A percentile compares a stretch with the other conserved stretches of the same genome.
These are phyloP conservation scores for Drosophila pectinifera DNA, from an alignment of 1,140 invertebrate genomes.

Conservation along the genomic window DNA sequence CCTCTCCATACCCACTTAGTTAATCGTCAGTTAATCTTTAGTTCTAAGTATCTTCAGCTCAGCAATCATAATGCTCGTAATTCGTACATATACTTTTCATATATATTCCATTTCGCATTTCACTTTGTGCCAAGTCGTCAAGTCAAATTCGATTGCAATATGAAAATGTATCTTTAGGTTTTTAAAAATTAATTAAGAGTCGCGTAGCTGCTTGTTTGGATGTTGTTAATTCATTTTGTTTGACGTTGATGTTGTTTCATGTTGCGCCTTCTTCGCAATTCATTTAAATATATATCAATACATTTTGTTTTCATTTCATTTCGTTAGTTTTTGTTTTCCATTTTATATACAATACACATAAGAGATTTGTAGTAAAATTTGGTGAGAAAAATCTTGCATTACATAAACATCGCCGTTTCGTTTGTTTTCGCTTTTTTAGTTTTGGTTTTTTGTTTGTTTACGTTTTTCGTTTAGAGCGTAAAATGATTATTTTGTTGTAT, in stretches of 20 bases:
- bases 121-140: constrained; percentile 26
- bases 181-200: constrained; percentile 63
- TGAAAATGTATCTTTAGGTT: constrained; percentile 65
- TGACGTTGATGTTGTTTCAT: constrained; percentile 49
- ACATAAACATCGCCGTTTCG: constrained; percentile 61
- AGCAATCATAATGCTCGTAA: constrained; percentile 29
- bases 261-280: constrained; percentile 42
- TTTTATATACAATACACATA: constrained; percentile 82
- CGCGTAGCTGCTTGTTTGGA: constrained; percentile 43
- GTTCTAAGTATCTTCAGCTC: constrained; percentile 48
- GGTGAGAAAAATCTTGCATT: constrained; percentile 78
- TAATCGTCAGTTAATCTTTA: constrained; percentile 37
- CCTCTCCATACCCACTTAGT: constrained; percentile 18
- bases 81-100: constrained; percentile 25
- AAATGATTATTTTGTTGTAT: constrained; percentile 75
- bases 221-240: constrained; percentile 53
- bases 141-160: constrained; percentile 62
- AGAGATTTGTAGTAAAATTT: constrained; percentile 82
- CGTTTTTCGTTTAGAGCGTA: constrained; percentile 66
- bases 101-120: constrained; percentile 27
- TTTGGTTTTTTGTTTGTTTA: constrained; percentile 17
- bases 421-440: constrained; percentile 24
- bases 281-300: constrained; percentile 66
- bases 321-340: constrained; percentile 37
- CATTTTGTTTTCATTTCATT: constrained; percentile 41